Conservation (phyloP, 1,140 invertebrate species). For the Chlorops oryzae region DNA sequence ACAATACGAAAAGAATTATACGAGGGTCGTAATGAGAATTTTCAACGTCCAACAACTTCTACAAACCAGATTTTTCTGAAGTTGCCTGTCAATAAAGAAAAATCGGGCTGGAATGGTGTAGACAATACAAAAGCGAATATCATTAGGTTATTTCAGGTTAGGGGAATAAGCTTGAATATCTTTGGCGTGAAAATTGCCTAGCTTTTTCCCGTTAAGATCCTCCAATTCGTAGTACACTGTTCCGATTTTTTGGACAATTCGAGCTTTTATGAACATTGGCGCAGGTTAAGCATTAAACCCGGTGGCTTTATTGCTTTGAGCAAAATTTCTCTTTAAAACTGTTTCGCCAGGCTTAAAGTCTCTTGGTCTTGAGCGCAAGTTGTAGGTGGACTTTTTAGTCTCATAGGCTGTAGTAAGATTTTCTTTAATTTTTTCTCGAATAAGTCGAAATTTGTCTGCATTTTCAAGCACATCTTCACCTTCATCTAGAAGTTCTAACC, state of each 20-base stretch:
- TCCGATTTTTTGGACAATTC: not conserved
- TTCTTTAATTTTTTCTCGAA: not conserved
- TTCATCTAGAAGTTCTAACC: not conserved
- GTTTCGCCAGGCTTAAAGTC: conserved; percentile 3
- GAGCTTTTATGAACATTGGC: conserved; percentile 8
- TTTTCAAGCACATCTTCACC: not conserved
- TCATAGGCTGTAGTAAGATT: not conserved
- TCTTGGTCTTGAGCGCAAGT: not conserved
- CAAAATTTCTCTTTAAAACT: conserved; percentile 1
- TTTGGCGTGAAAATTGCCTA: conserved; percentile 9
- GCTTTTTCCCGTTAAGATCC: conserved; percentile 4
- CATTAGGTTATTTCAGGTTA: too few species aligned
- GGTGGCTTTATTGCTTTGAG: not conserved
- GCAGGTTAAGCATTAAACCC: conserved; percentile 4
- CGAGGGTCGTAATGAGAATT: too few species aligned
- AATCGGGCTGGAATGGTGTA: too few species aligned
- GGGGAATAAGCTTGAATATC: too few species aligned
- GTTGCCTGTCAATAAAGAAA: too few species aligned
- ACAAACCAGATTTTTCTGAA: too few species aligned
- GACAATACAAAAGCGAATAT: too few species aligned
- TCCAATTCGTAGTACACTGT: conserved; percentile 8
- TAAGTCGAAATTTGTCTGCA: not conserved
- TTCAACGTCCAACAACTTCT: too few species aligned
- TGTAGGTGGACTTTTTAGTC: not conserved
- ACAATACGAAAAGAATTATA: too few species aligned